phyloP scores from a whole-genome alignment of 1,140 invertebrate genomes.

The Cydia fagiglandana region DNA sequence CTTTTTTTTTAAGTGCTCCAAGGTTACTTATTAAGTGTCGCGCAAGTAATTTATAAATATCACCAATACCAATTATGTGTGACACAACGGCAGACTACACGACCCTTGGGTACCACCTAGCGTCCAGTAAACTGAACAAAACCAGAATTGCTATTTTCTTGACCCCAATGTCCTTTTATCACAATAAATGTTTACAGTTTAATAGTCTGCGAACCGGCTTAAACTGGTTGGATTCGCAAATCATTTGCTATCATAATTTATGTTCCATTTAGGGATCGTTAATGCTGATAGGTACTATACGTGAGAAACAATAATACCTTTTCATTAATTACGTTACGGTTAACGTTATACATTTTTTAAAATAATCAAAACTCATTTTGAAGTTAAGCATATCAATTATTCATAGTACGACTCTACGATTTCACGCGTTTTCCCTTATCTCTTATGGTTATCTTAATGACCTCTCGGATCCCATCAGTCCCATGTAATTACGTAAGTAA shows the following conservation, averaged over 20 bases:
- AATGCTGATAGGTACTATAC: not conserved
- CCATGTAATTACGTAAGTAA: not conserved
- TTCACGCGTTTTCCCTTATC: not conserved
- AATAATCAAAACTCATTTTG: too few relatives aligned
- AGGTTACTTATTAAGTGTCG: not conserved
- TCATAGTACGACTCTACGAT: too few relatives aligned
- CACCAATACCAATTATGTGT: not conserved
- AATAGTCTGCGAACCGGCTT: conserved; percentile 13
- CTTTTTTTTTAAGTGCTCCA: too few relatives aligned
- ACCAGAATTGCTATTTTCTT: conserved; percentile 11
- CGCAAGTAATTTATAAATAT: not conserved
- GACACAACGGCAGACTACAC: not conserved
- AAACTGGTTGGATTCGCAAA: not conserved
- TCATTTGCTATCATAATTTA: not conserved
- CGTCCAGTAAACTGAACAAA: not conserved
- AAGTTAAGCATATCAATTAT: too few relatives aligned
- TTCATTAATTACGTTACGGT: too few relatives aligned
- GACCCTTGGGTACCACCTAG: not conserved
- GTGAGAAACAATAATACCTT: too few relatives aligned
- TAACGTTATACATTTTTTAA: too few relatives aligned
- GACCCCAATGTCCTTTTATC: conserved; percentile 13
- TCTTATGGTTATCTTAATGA: not conserved
- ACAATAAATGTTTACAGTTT: not conserved
- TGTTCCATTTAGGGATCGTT: not conserved
- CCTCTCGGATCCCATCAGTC: not conserved